phyloP scores from a whole-genome alignment of 2,888 invertebrate genomes.

The Ectemnius continuus region DNA sequence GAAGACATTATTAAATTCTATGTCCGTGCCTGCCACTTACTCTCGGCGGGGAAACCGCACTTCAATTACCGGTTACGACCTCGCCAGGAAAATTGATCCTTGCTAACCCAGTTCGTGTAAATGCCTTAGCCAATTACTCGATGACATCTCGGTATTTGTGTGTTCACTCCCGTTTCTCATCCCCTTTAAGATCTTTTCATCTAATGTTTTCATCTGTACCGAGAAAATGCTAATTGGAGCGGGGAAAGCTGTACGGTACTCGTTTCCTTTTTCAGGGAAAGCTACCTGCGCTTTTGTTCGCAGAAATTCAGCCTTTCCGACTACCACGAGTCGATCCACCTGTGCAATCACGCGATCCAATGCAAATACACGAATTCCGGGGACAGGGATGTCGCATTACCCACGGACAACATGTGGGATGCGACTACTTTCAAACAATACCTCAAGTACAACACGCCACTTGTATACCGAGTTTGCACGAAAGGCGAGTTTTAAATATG shows the following conservation, averaged over 20 bases:
- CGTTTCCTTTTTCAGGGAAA: conserved; percentile 83
- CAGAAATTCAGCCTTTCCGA: conserved; percentile 91
- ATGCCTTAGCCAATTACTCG: conserved; percentile 27
- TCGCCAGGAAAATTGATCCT: conserved; percentile 53
- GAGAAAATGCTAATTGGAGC: background rate
- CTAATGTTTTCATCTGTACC: no score
- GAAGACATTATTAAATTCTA: no score
- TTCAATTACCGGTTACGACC: conserved; percentile 27
- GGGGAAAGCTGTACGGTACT: background rate
- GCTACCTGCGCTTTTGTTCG: conserved; percentile 94
- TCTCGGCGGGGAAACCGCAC: conserved; percentile 15
- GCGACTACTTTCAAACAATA: conserved; percentile 85
- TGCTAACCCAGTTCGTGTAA: conserved; percentile 58
- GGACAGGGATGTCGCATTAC: conserved; percentile 87
- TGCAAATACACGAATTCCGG: conserved; percentile 88
- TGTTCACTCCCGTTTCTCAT: background rate
- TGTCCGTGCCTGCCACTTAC: no score
- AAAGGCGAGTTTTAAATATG: conserved; percentile 1
- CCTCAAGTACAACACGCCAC: conserved; percentile 65
- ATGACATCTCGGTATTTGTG: background rate
- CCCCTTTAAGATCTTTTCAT: no score
- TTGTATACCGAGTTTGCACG: background rate
- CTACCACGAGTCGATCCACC: conserved; percentile 94
- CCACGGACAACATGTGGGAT: conserved; percentile 98
- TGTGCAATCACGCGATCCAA: conserved; percentile 96